Conservation (phyloP, 2,113 vertebrate species). For the Micronycteris hirsuta region DNA sequence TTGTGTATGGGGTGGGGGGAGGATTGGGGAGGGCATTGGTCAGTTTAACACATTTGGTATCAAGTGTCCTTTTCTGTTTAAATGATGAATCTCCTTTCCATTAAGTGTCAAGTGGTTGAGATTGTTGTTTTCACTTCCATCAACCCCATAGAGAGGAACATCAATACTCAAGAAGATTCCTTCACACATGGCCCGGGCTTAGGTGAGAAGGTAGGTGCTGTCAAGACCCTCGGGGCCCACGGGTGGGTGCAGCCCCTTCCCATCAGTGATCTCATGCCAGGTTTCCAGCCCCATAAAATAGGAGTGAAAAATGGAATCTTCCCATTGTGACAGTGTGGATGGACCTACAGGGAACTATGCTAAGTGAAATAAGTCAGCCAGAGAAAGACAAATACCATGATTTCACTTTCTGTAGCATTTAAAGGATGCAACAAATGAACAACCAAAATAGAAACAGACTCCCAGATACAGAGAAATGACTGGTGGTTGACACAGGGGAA, state of each 20-base stretch:
- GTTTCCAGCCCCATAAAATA: neutral
- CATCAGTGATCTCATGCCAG: neutral
- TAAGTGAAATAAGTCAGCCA: neutral
- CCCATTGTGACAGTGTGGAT: neutral
- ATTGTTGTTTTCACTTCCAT: neutral
- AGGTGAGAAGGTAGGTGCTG: neutral
- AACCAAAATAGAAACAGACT: neutral
- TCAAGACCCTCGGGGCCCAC: neutral
- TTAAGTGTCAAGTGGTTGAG: neutral
- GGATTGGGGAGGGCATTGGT: fast-evolving
- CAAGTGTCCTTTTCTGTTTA: neutral
- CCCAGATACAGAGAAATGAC: neutral
- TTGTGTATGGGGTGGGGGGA: neutral
- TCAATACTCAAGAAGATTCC: neutral
- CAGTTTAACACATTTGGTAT: neutral
- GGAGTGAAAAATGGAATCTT: neutral
- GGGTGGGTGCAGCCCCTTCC: neutral
- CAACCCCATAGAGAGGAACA: neutral
- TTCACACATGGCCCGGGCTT: neutral
- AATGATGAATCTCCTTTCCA: neutral
- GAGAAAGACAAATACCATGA: neutral
- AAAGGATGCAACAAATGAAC: neutral
- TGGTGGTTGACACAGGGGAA: neutral
- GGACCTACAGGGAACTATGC: neutral
- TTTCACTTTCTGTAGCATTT: neutral